A percentile compares a stretch with the other conserved stretches of the same genome.
Evolutionary conservation across 2,113 vertebrate genomes (phyloP).

Genomic region (Lota lota): DNA sequence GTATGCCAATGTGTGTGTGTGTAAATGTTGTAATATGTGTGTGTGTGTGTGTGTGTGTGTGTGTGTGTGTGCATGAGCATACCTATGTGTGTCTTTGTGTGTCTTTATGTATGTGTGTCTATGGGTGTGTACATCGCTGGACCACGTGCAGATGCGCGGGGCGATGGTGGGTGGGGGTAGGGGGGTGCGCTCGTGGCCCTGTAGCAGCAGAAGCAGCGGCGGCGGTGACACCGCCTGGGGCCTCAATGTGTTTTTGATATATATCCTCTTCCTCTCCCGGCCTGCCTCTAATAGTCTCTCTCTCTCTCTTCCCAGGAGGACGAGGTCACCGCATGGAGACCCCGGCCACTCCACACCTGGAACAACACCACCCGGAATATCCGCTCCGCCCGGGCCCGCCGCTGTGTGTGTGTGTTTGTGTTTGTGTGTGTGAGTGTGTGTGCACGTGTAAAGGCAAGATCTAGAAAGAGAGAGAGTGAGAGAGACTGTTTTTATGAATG

Average conservation of each 20-base stretch:
- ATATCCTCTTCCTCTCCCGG: background rate
- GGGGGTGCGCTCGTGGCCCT: background rate
- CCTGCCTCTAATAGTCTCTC: background rate
- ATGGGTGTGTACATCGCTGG: no score
- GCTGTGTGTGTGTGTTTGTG: constrained; percentile 39
- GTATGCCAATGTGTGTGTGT: background rate
- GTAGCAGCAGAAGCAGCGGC: background rate
- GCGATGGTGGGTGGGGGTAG: no score
- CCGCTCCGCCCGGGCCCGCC: constrained; percentile 63
- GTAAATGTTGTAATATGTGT: no score
- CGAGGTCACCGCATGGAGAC: background rate
- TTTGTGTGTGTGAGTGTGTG: constrained; percentile 27
- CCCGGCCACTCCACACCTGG: background rate
- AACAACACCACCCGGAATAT: constrained; percentile 1
- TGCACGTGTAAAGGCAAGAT: background rate
- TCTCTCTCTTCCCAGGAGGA: background rate
- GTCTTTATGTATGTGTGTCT: no score
- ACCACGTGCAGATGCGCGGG: no score
- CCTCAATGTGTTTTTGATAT: background rate
- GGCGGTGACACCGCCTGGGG: background rate
- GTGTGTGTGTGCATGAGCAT: no score
- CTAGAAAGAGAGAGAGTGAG: constrained; percentile 3
- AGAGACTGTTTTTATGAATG: constrained; percentile 57
- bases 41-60: no score
- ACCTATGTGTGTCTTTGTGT: no score